Percentiles rank a stretch among this genome's conserved stretches.
Conservation (phyloP, 64 coral and sea anemone species). For the Dendronephthya gigantea region DNA sequence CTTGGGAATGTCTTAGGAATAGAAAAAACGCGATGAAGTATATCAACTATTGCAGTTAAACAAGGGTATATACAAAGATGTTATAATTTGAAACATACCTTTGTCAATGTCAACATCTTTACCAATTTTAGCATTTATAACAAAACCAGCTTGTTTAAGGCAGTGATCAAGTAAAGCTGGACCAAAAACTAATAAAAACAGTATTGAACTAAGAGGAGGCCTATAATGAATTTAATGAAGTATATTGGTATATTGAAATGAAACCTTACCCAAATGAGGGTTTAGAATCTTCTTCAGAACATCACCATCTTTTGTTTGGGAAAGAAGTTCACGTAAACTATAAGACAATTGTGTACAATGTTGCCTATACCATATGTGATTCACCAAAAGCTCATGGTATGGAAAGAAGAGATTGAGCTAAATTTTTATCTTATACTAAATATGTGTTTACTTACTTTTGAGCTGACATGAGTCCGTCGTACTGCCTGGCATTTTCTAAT, state of each 20-base stretch:
- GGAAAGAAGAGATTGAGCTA: not conserved
- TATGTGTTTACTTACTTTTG: constrained; percentile 49
- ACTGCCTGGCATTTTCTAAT: constrained; percentile 56
- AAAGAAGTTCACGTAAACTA: constrained; percentile 53
- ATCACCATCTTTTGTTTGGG: constrained; percentile 48
- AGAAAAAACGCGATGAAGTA: not conserved
- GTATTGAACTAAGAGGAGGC: no score
- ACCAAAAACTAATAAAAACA: constrained; percentile 82
- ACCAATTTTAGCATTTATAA: constrained; percentile 48
- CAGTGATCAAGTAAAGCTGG: constrained; percentile 80
- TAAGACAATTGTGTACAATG: not conserved
- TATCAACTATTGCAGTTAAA: no score
- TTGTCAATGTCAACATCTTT: constrained; percentile 51
- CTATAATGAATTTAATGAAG: no score
- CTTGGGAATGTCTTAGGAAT: constrained; percentile 50
- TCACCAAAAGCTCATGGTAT: no score
- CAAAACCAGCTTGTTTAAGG: constrained; percentile 53
- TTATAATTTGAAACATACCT: constrained; percentile 25
- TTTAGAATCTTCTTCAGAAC: constrained; percentile 70
- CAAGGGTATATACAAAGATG: no score
- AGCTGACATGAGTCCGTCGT: constrained; percentile 46
- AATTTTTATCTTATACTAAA: no score
- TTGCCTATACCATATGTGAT: no score
- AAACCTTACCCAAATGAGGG: constrained; percentile 76
- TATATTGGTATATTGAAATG: not conserved